Conservation (phyloP, 2,113 vertebrate species). For the Poeciliopsis prolifica region DNA sequence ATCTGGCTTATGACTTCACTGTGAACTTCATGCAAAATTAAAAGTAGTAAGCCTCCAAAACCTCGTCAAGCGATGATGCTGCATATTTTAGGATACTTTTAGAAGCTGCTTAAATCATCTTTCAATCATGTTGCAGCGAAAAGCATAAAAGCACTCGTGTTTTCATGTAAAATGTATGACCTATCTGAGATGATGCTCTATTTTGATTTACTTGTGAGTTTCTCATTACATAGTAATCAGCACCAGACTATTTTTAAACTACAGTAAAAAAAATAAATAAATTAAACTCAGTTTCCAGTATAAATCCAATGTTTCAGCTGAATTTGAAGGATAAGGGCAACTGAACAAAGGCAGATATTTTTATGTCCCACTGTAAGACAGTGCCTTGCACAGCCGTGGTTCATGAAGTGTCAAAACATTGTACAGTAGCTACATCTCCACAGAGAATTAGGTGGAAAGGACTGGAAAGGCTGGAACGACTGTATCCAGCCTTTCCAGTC, state of each 20-base stretch:
- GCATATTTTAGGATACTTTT: conserved; percentile 62
- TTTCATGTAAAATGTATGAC: conserved; percentile 50
- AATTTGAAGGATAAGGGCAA: conserved; percentile 11
- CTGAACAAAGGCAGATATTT: conserved; percentile 18
- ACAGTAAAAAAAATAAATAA: conserved; percentile 12
- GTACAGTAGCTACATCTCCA: conserved; percentile 2
- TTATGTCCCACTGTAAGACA: conserved; percentile 14
- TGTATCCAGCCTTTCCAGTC: conserved; percentile 8
- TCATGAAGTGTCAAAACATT: conserved; percentile 9
- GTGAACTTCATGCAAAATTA: conserved; percentile 61
- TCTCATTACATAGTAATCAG: conserved; percentile 33
- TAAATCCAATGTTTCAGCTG: conserved; percentile 7
- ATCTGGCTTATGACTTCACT: conserved; percentile 13
- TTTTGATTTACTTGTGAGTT: conserved; percentile 39
- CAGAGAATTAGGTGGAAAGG: conserved; percentile 23
- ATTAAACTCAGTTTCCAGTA: background rate
- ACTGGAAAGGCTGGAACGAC: conserved; percentile 24
- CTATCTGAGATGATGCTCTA: conserved; percentile 16
- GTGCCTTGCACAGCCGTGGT: conserved; percentile 1
- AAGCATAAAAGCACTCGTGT: conserved; percentile 41
- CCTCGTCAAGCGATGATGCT: conserved; percentile 56
- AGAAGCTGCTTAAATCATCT: conserved; percentile 47
- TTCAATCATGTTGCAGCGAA: conserved; percentile 15
- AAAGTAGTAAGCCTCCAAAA: conserved; percentile 48
- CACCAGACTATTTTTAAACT: conserved; percentile 15